Conservation (phyloP, 2,888 invertebrate species). For the Rhagium mordax region DNA sequence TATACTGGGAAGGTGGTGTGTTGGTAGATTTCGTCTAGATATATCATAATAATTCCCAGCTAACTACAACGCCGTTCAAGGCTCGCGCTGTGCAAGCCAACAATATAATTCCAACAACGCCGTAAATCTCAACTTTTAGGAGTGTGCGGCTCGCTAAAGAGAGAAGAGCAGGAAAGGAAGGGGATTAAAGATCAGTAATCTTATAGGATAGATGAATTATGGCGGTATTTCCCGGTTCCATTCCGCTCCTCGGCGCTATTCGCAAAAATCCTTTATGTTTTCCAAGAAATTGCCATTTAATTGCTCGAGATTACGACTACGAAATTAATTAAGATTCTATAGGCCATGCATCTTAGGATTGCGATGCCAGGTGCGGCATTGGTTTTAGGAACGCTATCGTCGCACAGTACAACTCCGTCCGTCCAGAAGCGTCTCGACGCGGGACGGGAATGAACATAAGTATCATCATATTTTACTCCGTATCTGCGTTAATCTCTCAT, state of each 20-base stretch:
- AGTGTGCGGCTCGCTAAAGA: constrained; percentile 69
- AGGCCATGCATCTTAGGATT: constrained; percentile 69
- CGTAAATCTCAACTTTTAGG: constrained; percentile 84
- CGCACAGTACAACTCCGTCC: constrained; percentile 32
- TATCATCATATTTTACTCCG: constrained; percentile 64
- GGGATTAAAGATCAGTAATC: constrained; percentile 86
- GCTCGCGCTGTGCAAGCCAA: constrained; percentile 71
- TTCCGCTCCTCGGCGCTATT: constrained; percentile 62
- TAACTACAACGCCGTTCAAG: constrained; percentile 67
- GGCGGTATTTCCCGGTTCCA: constrained; percentile 71
- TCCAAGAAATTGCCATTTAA: constrained; percentile 70
- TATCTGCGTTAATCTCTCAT: constrained; percentile 67
- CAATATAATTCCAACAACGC: constrained; percentile 78
- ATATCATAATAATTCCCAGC: constrained; percentile 73
- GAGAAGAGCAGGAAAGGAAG: constrained; percentile 74
- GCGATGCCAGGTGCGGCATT: constrained; percentile 64
- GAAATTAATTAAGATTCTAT: constrained; percentile 72
- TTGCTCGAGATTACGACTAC: constrained; percentile 69
- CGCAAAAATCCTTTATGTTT: constrained; percentile 71
- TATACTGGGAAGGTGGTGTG: constrained; percentile 58
- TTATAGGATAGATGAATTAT: constrained; percentile 81
- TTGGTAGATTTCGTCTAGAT: constrained; percentile 70
- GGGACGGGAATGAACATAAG: constrained; percentile 51
- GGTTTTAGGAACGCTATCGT: constrained; percentile 39
- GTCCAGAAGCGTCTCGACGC: constrained; percentile 41